Evolutionary conservation across 1,140 invertebrate species (phyloP).

Genomic region (Drosophila setifemur): DNA sequence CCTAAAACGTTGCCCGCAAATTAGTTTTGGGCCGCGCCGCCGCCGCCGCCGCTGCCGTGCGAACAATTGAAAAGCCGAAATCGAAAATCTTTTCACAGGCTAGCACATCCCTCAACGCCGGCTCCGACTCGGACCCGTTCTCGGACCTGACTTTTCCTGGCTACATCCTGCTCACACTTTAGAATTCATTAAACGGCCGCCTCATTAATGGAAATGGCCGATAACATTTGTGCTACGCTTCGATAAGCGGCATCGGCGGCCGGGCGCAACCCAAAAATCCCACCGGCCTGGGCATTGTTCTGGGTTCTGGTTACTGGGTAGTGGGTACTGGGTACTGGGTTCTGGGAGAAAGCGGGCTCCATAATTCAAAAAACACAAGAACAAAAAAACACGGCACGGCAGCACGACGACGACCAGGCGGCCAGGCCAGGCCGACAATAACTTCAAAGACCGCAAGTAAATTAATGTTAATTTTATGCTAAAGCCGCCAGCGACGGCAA

Average conservation of each 20-base stretch:
- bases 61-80: constrained; percentile 76
- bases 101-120: constrained; percentile 60
- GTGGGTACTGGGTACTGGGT: no score
- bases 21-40: constrained; percentile 65
- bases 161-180: constrained; percentile 57
- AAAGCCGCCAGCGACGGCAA: constrained; percentile 60
- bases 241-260: constrained; percentile 74
- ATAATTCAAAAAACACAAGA: constrained; percentile 76
- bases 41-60: constrained; percentile 63
- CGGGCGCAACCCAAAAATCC: constrained; percentile 36
- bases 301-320: no score
- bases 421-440: constrained; percentile 75
- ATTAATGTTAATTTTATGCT: constrained; percentile 81
- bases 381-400: constrained; percentile 54
- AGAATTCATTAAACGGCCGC: constrained; percentile 78
- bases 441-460: constrained; percentile 81
- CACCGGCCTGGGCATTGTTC: constrained; percentile 50
- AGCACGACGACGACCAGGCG: constrained; percentile 8
- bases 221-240: constrained; percentile 77
- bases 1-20: constrained; percentile 76
- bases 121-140: background rate
- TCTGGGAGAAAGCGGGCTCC: constrained; percentile 40
- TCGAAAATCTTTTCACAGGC: constrained; percentile 74
- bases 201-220: constrained; percentile 81
- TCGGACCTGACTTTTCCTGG: background rate